These are phyloP conservation scores for Drosophila picticornis DNA, from an alignment of 2,888 invertebrate genomes.

Conservation along the genomic window DNA sequence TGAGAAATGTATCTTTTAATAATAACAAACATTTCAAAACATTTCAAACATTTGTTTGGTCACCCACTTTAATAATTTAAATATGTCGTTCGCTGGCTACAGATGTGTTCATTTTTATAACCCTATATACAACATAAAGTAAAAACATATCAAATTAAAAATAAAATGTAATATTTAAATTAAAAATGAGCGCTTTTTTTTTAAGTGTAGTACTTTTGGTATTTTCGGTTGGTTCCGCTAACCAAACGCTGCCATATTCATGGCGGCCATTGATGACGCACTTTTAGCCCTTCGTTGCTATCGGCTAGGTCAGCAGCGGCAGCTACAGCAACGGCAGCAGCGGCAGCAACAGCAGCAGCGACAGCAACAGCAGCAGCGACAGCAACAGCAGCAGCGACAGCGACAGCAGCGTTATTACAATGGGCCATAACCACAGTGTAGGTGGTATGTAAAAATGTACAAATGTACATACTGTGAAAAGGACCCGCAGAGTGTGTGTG, in stretches of 20 bases:
- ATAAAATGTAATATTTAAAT: background rate
- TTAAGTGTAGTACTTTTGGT: conserved; percentile 31
- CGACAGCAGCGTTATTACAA: conserved; percentile 1
- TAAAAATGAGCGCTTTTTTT: background rate
- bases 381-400: background rate
- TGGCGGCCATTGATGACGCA: conserved; percentile 83
- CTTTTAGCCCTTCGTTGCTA: conserved; percentile 81
- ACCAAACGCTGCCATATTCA: conserved; percentile 51
- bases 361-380: background rate
- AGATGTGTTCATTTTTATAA: no score
- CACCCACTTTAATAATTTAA: no score
- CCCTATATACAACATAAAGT: background rate
- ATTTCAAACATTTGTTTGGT: no score
- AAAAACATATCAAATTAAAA: background rate
- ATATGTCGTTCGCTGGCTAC: no score
- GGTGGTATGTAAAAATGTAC: conserved; percentile 11
- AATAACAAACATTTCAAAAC: no score
- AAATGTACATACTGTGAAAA: conserved; percentile 4
- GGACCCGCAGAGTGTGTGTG: conserved; percentile 1
- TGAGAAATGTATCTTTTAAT: no score
- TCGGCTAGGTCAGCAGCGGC: conserved; percentile 52
- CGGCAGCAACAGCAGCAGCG: background rate
- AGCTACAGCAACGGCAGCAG: conserved; percentile 13
- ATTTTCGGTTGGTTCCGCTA: conserved; percentile 49
- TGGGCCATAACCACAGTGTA: conserved; percentile 17